phyloP scores from a whole-genome alignment of 2,113 vertebrate species.

The Nycticryphes semicollaris region DNA sequence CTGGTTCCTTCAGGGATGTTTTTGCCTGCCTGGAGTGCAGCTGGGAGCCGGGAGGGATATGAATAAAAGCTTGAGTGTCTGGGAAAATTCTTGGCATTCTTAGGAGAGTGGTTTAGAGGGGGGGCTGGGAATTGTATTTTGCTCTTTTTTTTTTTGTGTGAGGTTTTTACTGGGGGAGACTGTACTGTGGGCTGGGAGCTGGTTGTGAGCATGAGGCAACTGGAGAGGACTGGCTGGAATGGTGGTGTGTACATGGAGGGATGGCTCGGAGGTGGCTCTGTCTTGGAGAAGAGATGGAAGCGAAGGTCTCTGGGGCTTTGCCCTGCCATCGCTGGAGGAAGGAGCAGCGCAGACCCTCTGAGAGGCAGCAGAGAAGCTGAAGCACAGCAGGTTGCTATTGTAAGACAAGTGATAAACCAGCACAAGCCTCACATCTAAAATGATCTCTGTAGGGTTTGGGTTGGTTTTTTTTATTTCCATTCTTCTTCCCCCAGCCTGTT shows the following conservation, averaged over 20 bases:
- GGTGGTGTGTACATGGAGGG: accelerated
- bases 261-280: background rate
- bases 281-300: background rate
- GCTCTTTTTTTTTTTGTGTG: background rate
- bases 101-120: background rate
- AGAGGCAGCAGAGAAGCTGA: background rate
- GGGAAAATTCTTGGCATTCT: constrained; percentile 78
- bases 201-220: background rate
- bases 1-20: constrained; percentile 32
- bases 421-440: background rate
- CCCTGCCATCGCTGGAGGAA: background rate
- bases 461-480: background rate
- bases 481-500: background rate
- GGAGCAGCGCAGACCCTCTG: background rate
- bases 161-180: background rate
- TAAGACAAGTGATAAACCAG: background rate
- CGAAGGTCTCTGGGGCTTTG: background rate
- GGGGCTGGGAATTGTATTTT: background rate
- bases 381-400: background rate
- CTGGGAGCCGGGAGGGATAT: constrained; percentile 6
- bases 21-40: constrained; percentile 35
- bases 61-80: constrained; percentile 70
- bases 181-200: background rate
- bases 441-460: background rate
- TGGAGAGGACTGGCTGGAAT: background rate